Evolutionary conservation across 2,888 invertebrate genomes (phyloP).

Genomic region (Acanthoscelides obtectus): DNA sequence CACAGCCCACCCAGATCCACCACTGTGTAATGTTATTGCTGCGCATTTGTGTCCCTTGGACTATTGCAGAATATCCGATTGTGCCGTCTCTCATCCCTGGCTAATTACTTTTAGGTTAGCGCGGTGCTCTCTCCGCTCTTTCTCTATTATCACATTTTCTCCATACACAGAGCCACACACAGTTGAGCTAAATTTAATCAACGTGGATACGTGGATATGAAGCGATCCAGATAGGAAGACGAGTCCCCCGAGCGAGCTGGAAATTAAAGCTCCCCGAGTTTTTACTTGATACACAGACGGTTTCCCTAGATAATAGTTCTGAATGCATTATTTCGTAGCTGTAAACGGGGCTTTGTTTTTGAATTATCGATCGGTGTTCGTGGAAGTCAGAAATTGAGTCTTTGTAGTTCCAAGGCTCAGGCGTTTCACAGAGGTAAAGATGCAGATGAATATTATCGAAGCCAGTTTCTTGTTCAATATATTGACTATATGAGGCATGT

Average conservation of each 20-base stretch:
- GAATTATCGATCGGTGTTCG: neutral
- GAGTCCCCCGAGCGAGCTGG: neutral
- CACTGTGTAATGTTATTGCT: too few relatives aligned
- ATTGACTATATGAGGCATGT: too few relatives aligned
- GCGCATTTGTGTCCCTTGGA: neutral
- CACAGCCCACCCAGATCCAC: too few relatives aligned
- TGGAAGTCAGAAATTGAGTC: neutral
- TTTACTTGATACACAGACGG: neutral
- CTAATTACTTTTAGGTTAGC: neutral
- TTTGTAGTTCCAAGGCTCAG: too few relatives aligned
- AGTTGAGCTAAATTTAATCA: neutral
- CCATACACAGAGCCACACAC: neutral
- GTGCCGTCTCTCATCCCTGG: neutral
- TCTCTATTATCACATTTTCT: neutral
- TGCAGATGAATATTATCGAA: too few relatives aligned
- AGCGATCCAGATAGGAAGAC: neutral
- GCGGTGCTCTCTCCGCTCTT: neutral
- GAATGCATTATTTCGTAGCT: neutral
- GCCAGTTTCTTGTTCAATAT: too few relatives aligned
- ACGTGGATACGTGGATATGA: neutral
- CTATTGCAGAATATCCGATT: neutral
- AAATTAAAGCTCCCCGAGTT: neutral
- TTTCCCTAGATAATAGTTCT: neutral
- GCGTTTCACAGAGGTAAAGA: too few relatives aligned
- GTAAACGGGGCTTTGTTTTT: neutral